Conservation (phyloP, 2,113 vertebrate species). For the Sorex fumeus region DNA sequence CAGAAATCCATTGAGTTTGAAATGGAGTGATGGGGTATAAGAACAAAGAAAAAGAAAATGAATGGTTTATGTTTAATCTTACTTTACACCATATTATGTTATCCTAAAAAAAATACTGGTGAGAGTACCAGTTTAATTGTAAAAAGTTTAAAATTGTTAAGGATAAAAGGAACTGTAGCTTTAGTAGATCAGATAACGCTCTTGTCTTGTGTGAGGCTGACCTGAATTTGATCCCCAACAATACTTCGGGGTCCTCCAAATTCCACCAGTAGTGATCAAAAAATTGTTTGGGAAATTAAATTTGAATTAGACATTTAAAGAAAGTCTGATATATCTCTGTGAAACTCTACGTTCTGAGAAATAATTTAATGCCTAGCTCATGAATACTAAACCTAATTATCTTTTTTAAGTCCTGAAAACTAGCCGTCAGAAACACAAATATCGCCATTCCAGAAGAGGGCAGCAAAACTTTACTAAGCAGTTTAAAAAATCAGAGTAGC, state of each 20-base stretch:
- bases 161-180: too few species aligned
- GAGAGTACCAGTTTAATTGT: neutral
- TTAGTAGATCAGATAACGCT: too few species aligned
- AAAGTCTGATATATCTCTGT: neutral
- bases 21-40: neutral
- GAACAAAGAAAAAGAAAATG: neutral
- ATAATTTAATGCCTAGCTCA: neutral
- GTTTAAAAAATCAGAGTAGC: neutral
- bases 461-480: conserved; percentile 63
- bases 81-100: neutral
- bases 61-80: conserved; percentile 5
- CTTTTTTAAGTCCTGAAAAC: neutral
- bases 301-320: conserved; percentile 6
- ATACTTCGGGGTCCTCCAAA: too few species aligned
- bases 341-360: conserved; percentile 56
- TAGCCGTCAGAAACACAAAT: neutral
- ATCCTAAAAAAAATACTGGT: too few species aligned
- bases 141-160: conserved; percentile 10
- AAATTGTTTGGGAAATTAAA: conserved; percentile 48
- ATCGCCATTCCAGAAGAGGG: conserved; percentile 72
- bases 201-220: too few species aligned
- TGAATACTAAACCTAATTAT: neutral
- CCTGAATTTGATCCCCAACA: too few species aligned
- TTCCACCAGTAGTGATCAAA: too few species aligned
- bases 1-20: neutral